Conservation (phyloP, 2,888 invertebrate species). For the Chymomyza caudatula region DNA sequence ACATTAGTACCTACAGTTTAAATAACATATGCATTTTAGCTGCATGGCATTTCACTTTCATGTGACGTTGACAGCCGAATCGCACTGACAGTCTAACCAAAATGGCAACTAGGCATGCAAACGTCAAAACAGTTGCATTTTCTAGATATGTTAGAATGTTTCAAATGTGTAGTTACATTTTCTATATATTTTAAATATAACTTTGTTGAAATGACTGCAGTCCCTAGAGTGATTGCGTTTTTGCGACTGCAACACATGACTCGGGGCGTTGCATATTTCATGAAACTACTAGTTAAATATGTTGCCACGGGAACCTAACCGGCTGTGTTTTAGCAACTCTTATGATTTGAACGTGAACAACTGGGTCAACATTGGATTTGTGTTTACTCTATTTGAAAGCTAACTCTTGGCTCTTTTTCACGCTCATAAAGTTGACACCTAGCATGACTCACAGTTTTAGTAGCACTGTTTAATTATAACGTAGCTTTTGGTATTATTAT, state of each 20-base stretch:
- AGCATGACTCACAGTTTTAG: background rate
- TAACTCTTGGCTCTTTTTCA: no score
- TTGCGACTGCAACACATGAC: background rate
- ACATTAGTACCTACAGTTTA: background rate
- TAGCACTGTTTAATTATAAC: background rate
- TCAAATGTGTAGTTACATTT: background rate
- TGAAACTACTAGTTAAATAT: no score
- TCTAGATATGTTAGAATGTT: constrained; percentile 37
- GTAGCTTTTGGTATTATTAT: background rate
- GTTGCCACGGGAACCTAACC: no score
- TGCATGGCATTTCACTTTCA: constrained; percentile 52
- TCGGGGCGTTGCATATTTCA: background rate
- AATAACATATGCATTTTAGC: background rate
- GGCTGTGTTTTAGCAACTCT: no score
- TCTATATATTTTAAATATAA: background rate
- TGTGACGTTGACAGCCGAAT: constrained; percentile 24
- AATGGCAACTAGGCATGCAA: constrained; percentile 74
- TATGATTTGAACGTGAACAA: no score
- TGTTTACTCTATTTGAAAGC: no score
- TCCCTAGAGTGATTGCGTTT: no score
- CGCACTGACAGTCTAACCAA: constrained; percentile 54
- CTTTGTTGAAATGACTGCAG: no score
- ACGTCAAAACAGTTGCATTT: constrained; percentile 56
- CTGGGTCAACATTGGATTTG: no score
- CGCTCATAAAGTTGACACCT: background rate